Evolutionary conservation across 2,888 invertebrate genomes (phyloP), one percentile per base, ranked within the genome.

Genomic region (Chloromyia formosa): DNA sequence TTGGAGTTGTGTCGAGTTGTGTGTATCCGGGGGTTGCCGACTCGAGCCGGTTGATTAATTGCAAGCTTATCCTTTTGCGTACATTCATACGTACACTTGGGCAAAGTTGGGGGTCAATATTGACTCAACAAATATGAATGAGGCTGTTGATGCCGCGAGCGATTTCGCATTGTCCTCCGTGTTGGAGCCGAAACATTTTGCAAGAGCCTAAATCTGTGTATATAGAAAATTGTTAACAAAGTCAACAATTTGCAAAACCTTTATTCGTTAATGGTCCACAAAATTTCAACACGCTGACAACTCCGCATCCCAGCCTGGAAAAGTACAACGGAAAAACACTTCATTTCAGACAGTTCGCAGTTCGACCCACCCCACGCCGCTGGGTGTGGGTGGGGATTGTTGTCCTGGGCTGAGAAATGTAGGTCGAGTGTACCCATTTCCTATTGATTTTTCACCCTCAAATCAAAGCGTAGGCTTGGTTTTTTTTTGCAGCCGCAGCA

Each of bases 361-460:
- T 4, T 35, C 27, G 27, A 35, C 27, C 27, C 7, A 35, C 27
- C 5, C 49, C 49, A 49, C 49, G 49, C 49, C 14, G 49, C 49
- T 49, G 10, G 5, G 49, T n/a, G 27, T 35, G 27, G 27, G 7
- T 7, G 27, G 49, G 49, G 49, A 12, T 49, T n/a, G 49, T 49
- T 35, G 27, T 35, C 27, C 49, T n/a, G 49, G 49, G 49, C 49
- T 49, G 2, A 45, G 40, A 68, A 58, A 74, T 60, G 53, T 74
- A 74, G 74, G 74, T 69, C 74, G 74, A 74, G 74, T 74, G 69
- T 58, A 61, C 69, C 61, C 58, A 69, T 74, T 60, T 42, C 35
- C 23, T 61, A 74, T 74, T 60, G 74, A 74, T 74, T 74, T 74
- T 74, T 71, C 71, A 18, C 27, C 27, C 27, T 35, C 42, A 58